Conservation (phyloP, 92 coral and sea anemone genomes). For the Montipora capitata region DNA sequence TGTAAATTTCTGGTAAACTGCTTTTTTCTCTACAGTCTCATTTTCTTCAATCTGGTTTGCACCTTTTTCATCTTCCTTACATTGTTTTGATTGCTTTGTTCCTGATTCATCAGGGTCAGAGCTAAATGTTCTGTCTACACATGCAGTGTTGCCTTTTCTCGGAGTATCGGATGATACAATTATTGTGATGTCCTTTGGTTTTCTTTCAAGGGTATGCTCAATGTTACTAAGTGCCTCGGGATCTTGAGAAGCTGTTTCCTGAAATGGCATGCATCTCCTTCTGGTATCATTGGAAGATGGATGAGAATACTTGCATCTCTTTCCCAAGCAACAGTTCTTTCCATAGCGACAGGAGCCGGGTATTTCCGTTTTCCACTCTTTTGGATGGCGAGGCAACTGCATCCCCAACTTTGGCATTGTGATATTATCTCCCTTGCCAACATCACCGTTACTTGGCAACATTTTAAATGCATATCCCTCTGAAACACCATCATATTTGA, state of each 20-base stretch:
- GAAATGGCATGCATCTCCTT: not conserved
- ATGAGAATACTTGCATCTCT: conserved; percentile 77
- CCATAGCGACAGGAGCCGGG: conserved; percentile 75
- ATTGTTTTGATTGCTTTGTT: not conserved
- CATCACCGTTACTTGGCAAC: not conserved
- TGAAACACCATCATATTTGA: not conserved
- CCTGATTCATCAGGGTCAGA: not conserved
- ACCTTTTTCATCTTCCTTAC: not conserved
- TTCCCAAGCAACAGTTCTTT: conserved; percentile 88
- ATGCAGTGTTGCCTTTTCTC: not conserved
- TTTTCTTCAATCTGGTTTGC: not conserved
- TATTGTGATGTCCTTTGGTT: not conserved
- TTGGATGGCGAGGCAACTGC: conserved; percentile 8
- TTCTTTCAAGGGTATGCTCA: not conserved
- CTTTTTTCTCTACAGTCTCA: not conserved
- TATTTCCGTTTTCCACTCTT: not conserved
- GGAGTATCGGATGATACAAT: not conserved
- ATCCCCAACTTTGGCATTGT: not conserved
- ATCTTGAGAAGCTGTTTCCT: not conserved
- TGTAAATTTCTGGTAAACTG: not conserved
- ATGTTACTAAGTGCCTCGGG: not conserved
- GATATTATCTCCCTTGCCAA: not conserved
- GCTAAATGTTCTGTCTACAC: not conserved
- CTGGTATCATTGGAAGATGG: conserved; percentile 16
- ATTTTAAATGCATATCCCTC: not conserved